phyloP scores from a whole-genome alignment of 1,140 invertebrate genomes.

The Berghia stephanieae region DNA sequence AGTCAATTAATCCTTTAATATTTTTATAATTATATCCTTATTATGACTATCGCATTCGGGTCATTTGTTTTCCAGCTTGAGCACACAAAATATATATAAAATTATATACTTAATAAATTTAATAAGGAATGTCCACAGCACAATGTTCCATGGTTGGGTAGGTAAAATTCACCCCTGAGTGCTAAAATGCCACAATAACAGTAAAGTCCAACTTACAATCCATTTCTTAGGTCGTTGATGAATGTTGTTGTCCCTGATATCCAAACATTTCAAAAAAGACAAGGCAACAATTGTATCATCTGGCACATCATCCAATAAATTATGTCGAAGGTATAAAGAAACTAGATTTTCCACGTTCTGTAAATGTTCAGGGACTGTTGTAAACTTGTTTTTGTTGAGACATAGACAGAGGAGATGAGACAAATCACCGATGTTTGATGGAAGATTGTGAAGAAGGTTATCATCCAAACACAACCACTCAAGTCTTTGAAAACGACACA shows the following conservation, averaged over 20 bases:
- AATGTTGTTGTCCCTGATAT: constrained; percentile 58
- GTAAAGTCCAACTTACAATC: constrained; percentile 56
- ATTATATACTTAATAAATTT: too few relatives aligned
- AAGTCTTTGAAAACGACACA: constrained; percentile 48
- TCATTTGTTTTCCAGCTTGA: too few relatives aligned
- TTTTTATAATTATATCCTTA: too few relatives aligned
- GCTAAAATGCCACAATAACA: too few relatives aligned
- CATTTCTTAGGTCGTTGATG: constrained; percentile 50
- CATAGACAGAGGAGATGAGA: constrained; percentile 52
- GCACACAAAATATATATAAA: too few relatives aligned
- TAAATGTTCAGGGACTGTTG: constrained; percentile 52
- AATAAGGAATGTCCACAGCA: too few relatives aligned
- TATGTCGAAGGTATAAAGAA: constrained; percentile 48
- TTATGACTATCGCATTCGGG: too few relatives aligned
- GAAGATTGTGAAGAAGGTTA: constrained; percentile 52
- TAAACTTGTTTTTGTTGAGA: constrained; percentile 55
- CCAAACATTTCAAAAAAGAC: constrained; percentile 55
- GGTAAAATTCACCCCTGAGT: too few relatives aligned
- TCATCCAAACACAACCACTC: constrained; percentile 58
- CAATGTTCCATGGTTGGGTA: too few relatives aligned
- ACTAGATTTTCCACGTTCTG: constrained; percentile 43
- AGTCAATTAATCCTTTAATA: too few relatives aligned
- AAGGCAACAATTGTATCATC: constrained; percentile 56
- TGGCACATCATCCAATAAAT: constrained; percentile 44
- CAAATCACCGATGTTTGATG: constrained; percentile 45